Base-by-base conservation (phyloP, 2,888 invertebrate species). In the Meta bourneti region DNA sequence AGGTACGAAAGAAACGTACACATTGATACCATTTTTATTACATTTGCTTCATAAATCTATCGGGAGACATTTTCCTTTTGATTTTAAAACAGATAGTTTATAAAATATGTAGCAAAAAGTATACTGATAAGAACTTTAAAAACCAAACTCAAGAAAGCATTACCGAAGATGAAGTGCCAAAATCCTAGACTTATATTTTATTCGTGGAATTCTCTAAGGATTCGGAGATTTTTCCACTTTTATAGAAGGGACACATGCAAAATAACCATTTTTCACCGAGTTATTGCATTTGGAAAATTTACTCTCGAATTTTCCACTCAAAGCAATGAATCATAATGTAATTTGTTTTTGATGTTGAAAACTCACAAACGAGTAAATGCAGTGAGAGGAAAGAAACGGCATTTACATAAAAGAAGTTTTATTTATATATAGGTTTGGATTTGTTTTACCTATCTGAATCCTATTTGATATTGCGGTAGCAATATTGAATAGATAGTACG, bases 271-370 rank as follows among this genome's bases (percentile, higher is more conserved):
- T 87, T 71, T 87, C 79, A 80, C 79, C 70, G 79, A 34, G 52
- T 79, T 87, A 87, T 87, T 87, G 71, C 79, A 71, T 72, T 72
- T 72, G 79, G 87, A 51, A 87, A 87, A 87, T 79, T 79, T 87
- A 87, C 79, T 87, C 79, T 87, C 79, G 79, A 87, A 87, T 87
- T 87, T 87, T 87, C 87, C 79, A 54, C 87, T 87, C 79, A 79
- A 80, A 87, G 79, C 87, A 79, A 87, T 87, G 87, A 87, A 87
- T 87, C 79, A 87, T 79, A 87, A 79, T 80, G 87, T 79, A 87
- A 87, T 87, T 87, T 87, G 79, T 87, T 87, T 87, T 52, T 71
- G 16, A 19, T 80, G 79, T 78, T 79, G 87, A 85, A 69, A 78
- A 74, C 74, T 74, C 54, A 48, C 52, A 75, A 75, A 75, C 61